Evolutionary conservation across 2,888 invertebrate genomes (phyloP), one percentile per base, ranked within the genome.

Genomic region (Tethea ocularis): DNA sequence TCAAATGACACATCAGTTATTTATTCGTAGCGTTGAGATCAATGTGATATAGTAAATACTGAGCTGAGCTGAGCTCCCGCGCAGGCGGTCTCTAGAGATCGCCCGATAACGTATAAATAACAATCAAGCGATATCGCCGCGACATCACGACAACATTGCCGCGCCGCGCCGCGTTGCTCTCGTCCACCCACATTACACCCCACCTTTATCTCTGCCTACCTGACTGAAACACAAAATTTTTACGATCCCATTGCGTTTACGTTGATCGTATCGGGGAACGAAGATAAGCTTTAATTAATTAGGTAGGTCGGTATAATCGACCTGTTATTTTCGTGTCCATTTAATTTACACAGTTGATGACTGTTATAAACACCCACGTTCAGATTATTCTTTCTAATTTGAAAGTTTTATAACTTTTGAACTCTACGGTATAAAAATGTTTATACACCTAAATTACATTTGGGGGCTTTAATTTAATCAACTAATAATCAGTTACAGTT

Each of bases 241-340:
- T 83, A 84, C 83, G 82, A 83, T 82, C 80, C 77, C 82, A 80
- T 79, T 77, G 81, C 83, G 75, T 75, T 78, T 77, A 80, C 77
- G 81, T 80, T 77, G 83, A 84, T 82, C 82, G 76, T 75, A 80
- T 77, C 82, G 70, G 69, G 67, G 69, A 70, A 64, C 57, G 64
- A 70, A 80, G 84, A 86, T 86, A 86, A 86, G 80, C 82, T 73
- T 80, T 84, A 84, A 86, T 86, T 86, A 86, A 86, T 86, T 85
- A 84, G 84, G 83, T 77, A 80, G 83, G 76, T 73, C 74, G 70
- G 75, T 77, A 80, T 83, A 83, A 83, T 84, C 82, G 82, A 81
- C 80, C 81, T 78, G 80, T 82, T 83, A 81, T 82, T 78, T 84
- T 82, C 83, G 76, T 84, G 80, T 84, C 78, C 82, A 81, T 82